Base-by-base conservation (phyloP, 2,797 vertebrate species). In the Phaenicophaeus curvirostris region DNA sequence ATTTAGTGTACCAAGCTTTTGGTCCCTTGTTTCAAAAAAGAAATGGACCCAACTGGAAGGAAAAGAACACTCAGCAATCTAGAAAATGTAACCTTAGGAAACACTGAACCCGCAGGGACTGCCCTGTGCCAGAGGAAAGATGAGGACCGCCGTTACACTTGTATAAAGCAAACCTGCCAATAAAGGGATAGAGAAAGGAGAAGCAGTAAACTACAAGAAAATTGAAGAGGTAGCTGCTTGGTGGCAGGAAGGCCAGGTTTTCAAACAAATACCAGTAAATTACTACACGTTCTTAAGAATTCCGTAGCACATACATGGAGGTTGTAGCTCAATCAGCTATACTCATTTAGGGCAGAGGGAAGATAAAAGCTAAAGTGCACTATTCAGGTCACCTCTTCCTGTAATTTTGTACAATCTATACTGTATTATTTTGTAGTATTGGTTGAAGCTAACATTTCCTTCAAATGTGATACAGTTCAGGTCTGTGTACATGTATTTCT, bases 231-330 rank as follows among this genome's bases (percentile, higher is more conserved):
- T 7, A 44, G 23, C 35, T 55, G 2, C 27, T 30, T 57, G 9
- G 27, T 51, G 14, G 16, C 41, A 72, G 23, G 30, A 78, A 85
- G 21, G 54, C 46, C 16, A 30, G 20, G 13, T 57, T 92, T 83
- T 48, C 55, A 55, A 65, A 17, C 17, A 58, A 58, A 58, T 37
- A 24, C 21, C 25, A 27, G 28, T 66, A 39, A 57, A 55, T 57
- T 30, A 41, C n/a, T 72, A 7, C 42, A 65, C 15, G 5, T 20
- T 41, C 28, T 53, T 71, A 44, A 59, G 53, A 46, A 67, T 53
- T 54, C 31, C 3, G 0, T 1, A 55, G 77, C 21, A 20, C 8
- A 1, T 25, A 21, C 4, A 59, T 5, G 28, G 37, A 78, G 16
- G 42, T 21, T 69, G 13, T 58, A 54, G 50, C 13, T 78, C 66